phyloP scores from a whole-genome alignment of 92 coral and sea anemone species.

The Porites rus region DNA sequence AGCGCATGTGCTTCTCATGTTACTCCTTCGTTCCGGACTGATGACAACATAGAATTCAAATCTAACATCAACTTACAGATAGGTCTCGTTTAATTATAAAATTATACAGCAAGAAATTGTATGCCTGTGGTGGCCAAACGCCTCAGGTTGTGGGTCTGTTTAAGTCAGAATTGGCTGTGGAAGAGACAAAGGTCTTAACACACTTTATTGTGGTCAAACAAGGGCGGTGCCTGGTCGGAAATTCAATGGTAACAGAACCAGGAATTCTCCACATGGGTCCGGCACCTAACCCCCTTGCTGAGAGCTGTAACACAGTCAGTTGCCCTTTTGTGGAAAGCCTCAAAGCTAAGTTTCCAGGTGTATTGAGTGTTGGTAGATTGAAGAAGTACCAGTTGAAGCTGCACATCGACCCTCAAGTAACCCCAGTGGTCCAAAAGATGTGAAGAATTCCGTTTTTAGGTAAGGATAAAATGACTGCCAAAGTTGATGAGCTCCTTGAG shows the following conservation, averaged over 20 bases:
- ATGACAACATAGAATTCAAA: too few species aligned
- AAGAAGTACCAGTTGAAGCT: slow-evolving; percentile 61
- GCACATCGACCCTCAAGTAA: slow-evolving; percentile 37
- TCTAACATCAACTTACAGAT: too few species aligned
- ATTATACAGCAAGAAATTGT: slow-evolving; percentile 1
- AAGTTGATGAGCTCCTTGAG: slow-evolving; percentile 61
- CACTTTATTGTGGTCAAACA: slow-evolving; percentile 60
- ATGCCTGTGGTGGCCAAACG: slow-evolving; percentile 57
- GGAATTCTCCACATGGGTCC: slow-evolving; percentile 65
- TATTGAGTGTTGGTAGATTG: slow-evolving; percentile 69
- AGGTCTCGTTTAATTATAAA: too few species aligned
- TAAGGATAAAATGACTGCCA: slow-evolving; percentile 57
- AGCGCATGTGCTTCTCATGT: too few species aligned
- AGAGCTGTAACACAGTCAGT: slow-evolving; percentile 43
- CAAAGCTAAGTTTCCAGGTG: slow-evolving; percentile 60
- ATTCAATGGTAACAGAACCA: slow-evolving; percentile 51
- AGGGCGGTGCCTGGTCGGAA: slow-evolving; percentile 68
- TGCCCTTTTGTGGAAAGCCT: slow-evolving; percentile 25
- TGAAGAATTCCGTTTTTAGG: slow-evolving; percentile 60
- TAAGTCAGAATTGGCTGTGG: slow-evolving; percentile 41
- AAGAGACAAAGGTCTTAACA: not conserved
- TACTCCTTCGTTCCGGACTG: too few species aligned
- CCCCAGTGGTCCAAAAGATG: slow-evolving; percentile 63
- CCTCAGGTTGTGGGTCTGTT: slow-evolving; percentile 62
- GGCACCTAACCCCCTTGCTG: slow-evolving; percentile 21